Evolutionary conservation across 2,888 invertebrate species (phyloP).

Genomic region (Diogma glabrata): DNA sequence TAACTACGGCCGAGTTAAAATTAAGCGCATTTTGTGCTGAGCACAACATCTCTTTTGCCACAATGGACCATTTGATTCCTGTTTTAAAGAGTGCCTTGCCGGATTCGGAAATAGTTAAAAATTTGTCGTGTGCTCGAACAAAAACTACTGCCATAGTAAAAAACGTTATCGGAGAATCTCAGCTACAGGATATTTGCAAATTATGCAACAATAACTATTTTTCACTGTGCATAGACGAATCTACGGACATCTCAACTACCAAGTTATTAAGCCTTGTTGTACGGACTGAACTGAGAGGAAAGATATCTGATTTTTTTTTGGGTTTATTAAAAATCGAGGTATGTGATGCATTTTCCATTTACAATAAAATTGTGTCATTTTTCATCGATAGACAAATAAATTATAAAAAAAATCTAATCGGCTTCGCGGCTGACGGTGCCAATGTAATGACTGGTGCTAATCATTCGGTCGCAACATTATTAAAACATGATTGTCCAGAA

Average conservation of each 20-base stretch:
- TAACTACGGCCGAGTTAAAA: background rate
- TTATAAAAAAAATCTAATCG: constrained; percentile 26
- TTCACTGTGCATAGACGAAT: constrained; percentile 21
- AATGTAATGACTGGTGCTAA: constrained; percentile 27
- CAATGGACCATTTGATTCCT: background rate
- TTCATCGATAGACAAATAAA: constrained; percentile 21
- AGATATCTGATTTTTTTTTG: constrained; percentile 7
- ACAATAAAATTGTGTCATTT: background rate
- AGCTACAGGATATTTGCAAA: background rate
- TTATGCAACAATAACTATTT: background rate
- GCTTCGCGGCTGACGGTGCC: constrained; percentile 30
- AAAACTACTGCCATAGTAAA: background rate
- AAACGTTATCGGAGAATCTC: background rate
- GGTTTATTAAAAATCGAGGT: constrained; percentile 18
- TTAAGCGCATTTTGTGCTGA: background rate
- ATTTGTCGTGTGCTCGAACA: background rate
- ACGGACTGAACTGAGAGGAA: constrained; percentile 4
- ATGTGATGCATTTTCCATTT: constrained; percentile 15
- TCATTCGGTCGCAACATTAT: constrained; percentile 24
- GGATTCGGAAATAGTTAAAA: background rate
- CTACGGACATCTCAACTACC: constrained; percentile 19
- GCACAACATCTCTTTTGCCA: background rate
- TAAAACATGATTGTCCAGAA: constrained; percentile 25
- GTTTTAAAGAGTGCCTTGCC: background rate
- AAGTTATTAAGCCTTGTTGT: background rate